These are phyloP conservation scores for Andrena haemorrhoa DNA, from an alignment of 2,888 invertebrate genomes.

Conservation along the genomic window DNA sequence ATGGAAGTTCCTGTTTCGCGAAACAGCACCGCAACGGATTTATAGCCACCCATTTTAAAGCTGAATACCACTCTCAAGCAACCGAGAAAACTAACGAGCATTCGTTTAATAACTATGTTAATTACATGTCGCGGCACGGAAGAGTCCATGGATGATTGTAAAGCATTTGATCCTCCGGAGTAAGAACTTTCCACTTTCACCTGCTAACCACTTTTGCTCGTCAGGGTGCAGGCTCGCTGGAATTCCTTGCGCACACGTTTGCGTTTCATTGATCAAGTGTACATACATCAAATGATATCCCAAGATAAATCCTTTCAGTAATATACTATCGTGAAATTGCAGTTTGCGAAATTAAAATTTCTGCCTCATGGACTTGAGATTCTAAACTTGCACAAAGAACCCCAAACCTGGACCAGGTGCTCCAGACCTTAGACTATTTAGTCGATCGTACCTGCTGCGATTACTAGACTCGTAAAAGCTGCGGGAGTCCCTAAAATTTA, in stretches of 20 bases:
- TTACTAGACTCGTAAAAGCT: no score
- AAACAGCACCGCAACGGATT: not conserved
- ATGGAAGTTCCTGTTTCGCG: not conserved
- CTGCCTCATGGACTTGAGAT: not conserved
- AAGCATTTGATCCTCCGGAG: conserved; percentile 14
- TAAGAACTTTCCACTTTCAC: conserved; percentile 35
- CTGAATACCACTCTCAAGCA: not conserved
- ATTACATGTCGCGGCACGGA: conserved; percentile 13
- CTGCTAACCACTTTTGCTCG: conserved; percentile 12
- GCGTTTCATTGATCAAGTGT: conserved; percentile 14
- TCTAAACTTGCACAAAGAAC: not conserved
- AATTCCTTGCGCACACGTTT: not conserved
- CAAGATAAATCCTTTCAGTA: not conserved
- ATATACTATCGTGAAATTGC: not conserved
- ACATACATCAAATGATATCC: not conserved
- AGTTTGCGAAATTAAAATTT: not conserved
- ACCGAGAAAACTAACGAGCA: not conserved
- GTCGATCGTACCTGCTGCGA: no score
- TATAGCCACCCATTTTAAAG: not conserved
- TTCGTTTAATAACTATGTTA: conserved; percentile 21
- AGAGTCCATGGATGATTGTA: conserved; percentile 18
- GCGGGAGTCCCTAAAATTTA: no score
- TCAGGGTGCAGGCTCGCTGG: not conserved
- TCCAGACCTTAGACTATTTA: no score
- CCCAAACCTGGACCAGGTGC: no score